phyloP scores from a whole-genome alignment of 2,888 invertebrate species.

The Rambutsinella grinnellia region DNA sequence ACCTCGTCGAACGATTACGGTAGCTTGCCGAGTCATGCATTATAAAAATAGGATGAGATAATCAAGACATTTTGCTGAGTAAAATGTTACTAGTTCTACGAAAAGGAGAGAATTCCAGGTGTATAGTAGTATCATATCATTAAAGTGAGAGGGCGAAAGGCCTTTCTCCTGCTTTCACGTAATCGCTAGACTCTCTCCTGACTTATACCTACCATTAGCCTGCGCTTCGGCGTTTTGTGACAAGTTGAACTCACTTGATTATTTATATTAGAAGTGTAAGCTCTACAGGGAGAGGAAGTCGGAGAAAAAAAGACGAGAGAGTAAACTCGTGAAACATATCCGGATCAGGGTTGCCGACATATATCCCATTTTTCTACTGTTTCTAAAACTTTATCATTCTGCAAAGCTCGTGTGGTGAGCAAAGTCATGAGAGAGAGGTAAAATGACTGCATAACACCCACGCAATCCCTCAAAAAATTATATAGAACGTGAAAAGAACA shows the following conservation, averaged over 20 bases:
- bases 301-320: not conserved
- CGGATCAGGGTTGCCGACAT: not conserved
- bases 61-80: no score
- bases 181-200: not conserved
- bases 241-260: constrained; percentile 37
- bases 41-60: no score
- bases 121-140: not conserved
- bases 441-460: constrained; percentile 51
- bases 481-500: not conserved
- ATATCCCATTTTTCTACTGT: constrained; percentile 6
- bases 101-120: not conserved
- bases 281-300: constrained; percentile 11
- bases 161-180: not conserved
- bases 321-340: not conserved
- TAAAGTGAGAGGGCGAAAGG: not conserved
- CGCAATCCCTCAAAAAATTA: constrained; percentile 39
- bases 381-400: constrained; percentile 7
- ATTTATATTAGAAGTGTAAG: constrained; percentile 27
- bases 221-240: not conserved
- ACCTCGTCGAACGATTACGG: no score
- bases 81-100: no score
- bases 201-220: not conserved
- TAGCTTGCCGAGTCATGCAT: no score
- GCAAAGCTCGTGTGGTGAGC: no score
- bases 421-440: constrained; percentile 7